These are phyloP conservation scores for Daboia siamensis DNA, from an alignment of 2,113 vertebrate species.

Conservation along the genomic window DNA sequence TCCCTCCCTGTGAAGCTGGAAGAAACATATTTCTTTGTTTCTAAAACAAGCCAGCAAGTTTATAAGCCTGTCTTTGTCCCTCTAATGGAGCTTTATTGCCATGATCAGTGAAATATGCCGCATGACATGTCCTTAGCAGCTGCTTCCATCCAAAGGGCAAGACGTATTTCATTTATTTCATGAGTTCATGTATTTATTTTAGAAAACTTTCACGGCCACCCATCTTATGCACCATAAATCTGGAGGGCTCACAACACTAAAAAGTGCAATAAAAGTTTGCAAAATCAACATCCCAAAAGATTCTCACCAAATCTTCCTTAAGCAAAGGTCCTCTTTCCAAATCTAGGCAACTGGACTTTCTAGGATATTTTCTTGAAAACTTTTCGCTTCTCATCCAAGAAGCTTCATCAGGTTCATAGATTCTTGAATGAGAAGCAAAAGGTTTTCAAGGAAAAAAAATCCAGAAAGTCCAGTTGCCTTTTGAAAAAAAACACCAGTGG, in stretches of 20 bases:
- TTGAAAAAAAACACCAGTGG: background rate
- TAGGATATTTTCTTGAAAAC: background rate
- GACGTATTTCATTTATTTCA: background rate
- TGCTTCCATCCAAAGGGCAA: background rate
- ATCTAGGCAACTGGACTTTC: background rate
- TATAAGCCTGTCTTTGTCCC: background rate
- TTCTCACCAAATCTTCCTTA: background rate
- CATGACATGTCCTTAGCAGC: background rate
- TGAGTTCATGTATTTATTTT: background rate
- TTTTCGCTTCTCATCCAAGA: background rate
- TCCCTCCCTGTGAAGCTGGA: background rate
- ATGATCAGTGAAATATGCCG: background rate
- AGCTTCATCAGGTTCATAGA: background rate
- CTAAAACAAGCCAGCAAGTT: background rate
- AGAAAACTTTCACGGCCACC: background rate
- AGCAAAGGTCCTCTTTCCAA: background rate
- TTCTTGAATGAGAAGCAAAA: background rate
- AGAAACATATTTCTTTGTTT: background rate
- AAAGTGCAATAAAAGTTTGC: background rate
- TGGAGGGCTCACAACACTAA: background rate
- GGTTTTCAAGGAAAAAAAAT: fast-evolving
- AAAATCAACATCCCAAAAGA: background rate
- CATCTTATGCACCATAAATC: background rate
- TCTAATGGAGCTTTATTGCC: background rate
- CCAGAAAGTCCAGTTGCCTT: background rate